Conservation (phyloP, 2,113 vertebrate genomes). For the Xenopus laevis region DNA sequence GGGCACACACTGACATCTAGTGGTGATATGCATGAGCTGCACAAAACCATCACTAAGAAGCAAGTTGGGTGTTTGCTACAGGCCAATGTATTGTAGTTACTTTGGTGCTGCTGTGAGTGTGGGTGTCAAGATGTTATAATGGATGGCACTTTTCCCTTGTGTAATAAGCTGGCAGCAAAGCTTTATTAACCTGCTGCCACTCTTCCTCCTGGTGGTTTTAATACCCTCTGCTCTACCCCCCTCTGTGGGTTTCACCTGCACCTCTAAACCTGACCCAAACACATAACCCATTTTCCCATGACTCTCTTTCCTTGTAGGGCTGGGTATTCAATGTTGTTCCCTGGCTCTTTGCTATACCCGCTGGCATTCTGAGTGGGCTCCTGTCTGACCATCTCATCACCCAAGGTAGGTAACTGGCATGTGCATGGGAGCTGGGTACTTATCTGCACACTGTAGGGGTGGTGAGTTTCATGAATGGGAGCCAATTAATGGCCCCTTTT, state of each 20-base stretch:
- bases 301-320: constrained; percentile 67
- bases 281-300: too few species aligned
- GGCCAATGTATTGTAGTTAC: too few species aligned
- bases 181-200: not conserved
- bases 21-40: not conserved
- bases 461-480: too few species aligned
- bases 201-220: constrained; percentile 28
- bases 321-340: constrained; percentile 96
- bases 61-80: too few species aligned
- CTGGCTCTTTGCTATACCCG: constrained; percentile 88
- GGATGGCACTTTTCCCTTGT: too few species aligned
- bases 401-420: constrained; percentile 67
- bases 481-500: too few species aligned
- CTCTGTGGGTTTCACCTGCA: not conserved
- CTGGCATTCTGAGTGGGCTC: constrained; percentile 83
- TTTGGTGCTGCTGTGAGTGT: too few species aligned
- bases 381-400: constrained; percentile 86
- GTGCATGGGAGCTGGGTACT: too few species aligned
- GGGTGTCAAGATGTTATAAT: too few species aligned
- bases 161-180: too few species aligned
- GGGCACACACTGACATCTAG: not conserved
- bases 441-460: too few species aligned
- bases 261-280: not conserved
- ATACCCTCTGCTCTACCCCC: not conserved
- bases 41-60: too few species aligned